Percentiles rank a stretch among this genome's conserved stretches.
phyloP scores from a whole-genome alignment of 2,888 invertebrate genomes.

The Apocheima hispidaria region DNA sequence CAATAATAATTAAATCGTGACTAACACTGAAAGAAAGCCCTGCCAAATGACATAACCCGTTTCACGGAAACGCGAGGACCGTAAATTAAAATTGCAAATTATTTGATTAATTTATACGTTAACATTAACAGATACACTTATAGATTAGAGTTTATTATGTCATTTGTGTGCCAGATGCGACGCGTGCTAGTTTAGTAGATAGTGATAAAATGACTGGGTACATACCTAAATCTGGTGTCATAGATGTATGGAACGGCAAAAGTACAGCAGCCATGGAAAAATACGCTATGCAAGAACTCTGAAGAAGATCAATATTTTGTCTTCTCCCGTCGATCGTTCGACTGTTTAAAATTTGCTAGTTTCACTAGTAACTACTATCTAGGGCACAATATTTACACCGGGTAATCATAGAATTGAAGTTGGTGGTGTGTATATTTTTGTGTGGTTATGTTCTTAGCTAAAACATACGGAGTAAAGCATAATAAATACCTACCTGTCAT shows the following conservation, averaged over 20 bases:
- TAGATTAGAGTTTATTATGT: constrained; percentile 21
- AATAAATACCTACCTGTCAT: too few relatives aligned
- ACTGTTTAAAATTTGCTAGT: too few relatives aligned
- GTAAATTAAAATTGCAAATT: constrained; percentile 20
- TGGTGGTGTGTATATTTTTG: too few relatives aligned
- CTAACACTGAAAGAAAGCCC: background rate
- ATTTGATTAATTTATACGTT: constrained; percentile 4
- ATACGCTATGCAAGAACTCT: background rate
- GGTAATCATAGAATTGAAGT: too few relatives aligned
- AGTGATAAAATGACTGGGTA: background rate
- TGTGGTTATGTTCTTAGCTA: too few relatives aligned
- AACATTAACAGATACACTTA: constrained; percentile 15
- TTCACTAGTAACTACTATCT: too few relatives aligned
- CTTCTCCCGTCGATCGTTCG: too few relatives aligned
- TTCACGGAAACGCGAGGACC: constrained; percentile 7
- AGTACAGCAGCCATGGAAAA: background rate
- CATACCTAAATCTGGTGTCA: background rate
- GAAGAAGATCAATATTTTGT: too few relatives aligned
- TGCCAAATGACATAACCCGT: constrained; percentile 15
- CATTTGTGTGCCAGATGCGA: constrained; percentile 23
- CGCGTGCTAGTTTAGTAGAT: constrained; percentile 7
- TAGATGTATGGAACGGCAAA: background rate
- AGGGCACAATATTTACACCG: too few relatives aligned
- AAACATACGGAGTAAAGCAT: too few relatives aligned
- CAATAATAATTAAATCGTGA: constrained; percentile 5